A percentile compares a stretch with the other conserved stretches of the same genome.
Evolutionary conservation across 1,140 invertebrate genomes (phyloP).

Genomic region (Aphelinus atriplicis): DNA sequence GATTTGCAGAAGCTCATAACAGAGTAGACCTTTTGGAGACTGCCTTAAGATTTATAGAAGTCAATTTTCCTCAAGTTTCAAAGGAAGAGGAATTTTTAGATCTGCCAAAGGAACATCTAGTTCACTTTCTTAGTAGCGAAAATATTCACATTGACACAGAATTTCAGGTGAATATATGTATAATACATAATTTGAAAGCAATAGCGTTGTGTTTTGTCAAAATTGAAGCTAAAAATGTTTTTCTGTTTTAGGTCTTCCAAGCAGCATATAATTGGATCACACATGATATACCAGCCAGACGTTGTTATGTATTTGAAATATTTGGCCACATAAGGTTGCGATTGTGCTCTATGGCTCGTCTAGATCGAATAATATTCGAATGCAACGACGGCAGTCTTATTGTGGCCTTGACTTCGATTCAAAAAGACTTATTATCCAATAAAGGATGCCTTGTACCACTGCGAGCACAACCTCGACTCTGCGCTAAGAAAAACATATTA

Average conservation of each 20-base stretch:
- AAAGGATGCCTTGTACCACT: slow-evolving; percentile 82
- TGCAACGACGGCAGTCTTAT: slow-evolving; percentile 84
- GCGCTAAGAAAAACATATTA: slow-evolving; percentile 88
- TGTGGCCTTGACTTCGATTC: slow-evolving; percentile 82
- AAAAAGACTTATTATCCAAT: slow-evolving; percentile 81
- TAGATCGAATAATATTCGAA: slow-evolving; percentile 83
- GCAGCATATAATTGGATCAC: slow-evolving; percentile 91
- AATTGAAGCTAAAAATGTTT: slow-evolving; percentile 7
- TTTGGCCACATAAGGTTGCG: slow-evolving; percentile 85
- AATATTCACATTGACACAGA: slow-evolving; percentile 90
- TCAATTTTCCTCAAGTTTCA: slow-evolving; percentile 84
- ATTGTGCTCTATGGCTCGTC: slow-evolving; percentile 81
- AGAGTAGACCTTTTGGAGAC: slow-evolving; percentile 82
- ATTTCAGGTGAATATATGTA: slow-evolving; percentile 74
- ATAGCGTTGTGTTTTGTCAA: slow-evolving; percentile 6
- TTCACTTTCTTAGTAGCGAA: slow-evolving; percentile 86
- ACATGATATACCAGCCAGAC: slow-evolving; percentile 81
- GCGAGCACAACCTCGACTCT: slow-evolving; percentile 78
- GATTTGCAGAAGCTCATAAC: slow-evolving; percentile 93
- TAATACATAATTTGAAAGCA: slow-evolving; percentile 7
- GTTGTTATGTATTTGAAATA: slow-evolving; percentile 88
- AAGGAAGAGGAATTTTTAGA: slow-evolving; percentile 92
- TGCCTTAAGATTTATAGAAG: slow-evolving; percentile 85
- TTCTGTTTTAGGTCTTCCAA: slow-evolving; percentile 77
- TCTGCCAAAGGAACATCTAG: slow-evolving; percentile 82